Base-by-base conservation (phyloP, 2,888 invertebrate genomes). In the Drosophila pseudotalamancana region DNA sequence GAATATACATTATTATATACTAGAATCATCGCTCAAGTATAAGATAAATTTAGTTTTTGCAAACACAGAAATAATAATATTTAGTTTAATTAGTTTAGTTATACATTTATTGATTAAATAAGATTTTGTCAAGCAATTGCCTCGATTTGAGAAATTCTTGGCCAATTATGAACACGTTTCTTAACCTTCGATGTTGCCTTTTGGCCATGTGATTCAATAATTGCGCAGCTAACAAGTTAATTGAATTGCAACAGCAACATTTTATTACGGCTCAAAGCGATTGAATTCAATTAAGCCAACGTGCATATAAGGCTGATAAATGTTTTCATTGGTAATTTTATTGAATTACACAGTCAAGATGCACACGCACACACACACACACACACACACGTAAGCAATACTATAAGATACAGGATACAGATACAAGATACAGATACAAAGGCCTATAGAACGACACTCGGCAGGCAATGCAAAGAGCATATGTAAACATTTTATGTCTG, bases 231-330 rank as follows among this genome's bases (percentile, higher is more conserved):
- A 65, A 62, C 57, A 73, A 43, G 34, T 61, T 77, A 71, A 82
- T 79, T 76, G 49, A 74, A 79, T 76, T 79, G 56, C 70, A 61
- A 23, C 43, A 31, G 35, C 23, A 49, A 43, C n/a, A n/a, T 59
- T 70, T 57, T 62, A 57, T 66, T 71, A 71, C 18, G 8, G 23
- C 48, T 61, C 65, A 78, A 82, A 68, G 68, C 61, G 35, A 64
- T 60, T 55, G 51, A 65, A 69, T 75, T 62, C 42, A 72, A 71
- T 67, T 66, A 59, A 54, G 39, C 49, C 55, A 65, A 68, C 53
- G 21, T 27, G 12, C 37, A 39, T 9, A 43, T 14, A 31, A 31
- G 12, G 14, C 27, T 18, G 21, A 32, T 53, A 39, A 60, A 62
- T 59, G 60, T 69, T 75, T 76, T 45, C 42, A 48, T 21, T 32